Base-by-base conservation (phyloP, 64 coral and sea anemone genomes). In the Orbicella faveolata region DNA sequence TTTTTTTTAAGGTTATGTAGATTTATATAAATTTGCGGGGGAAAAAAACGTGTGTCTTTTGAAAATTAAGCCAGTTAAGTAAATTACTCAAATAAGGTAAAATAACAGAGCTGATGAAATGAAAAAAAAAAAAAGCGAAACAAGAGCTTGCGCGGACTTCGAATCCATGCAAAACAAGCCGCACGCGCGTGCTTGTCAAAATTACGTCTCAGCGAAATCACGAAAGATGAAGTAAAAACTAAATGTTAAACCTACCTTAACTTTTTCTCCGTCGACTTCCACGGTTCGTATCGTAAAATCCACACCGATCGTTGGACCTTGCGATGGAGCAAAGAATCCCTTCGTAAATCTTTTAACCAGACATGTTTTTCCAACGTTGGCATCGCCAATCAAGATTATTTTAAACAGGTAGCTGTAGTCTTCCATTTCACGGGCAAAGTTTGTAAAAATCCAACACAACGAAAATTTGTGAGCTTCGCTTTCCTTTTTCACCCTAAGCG, bases 211-310 rank as follows among this genome's bases (percentile, higher is more conserved):
- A 4, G 79, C 34, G 16, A 14, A 23, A 11, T 0, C 52, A 82
- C 52, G 8, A 6, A 44, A 79, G 2, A 63, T 20, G 12, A 44
- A 77, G 79, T 76, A 23, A 66, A 48, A 89, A 68, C 15, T 30
- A 36, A 57, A 23, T 21, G 34, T 48, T 48, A 6, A 48, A 6
- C 2, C 7, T 63, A 99, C 97, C 94, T 99, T 99, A 12, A 99
- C 91, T 90, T 85, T 95, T 91, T 99, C 94, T 62, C 91, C 85
- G 53, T 99, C 94, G 26, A 99, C 94, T 67, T 99, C 94, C 80
- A 99, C 97, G 39, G 91, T 99, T 99, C 88, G 90, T 73, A 99
- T 99, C 4, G 91, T 93, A 75, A 99, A 99, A 92, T 99, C 97
- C 53, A 99, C 97, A 76, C 97, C 97, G 72, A 99, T 99, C 11